These are phyloP conservation scores for Netelia melanura DNA, from an alignment of 2,888 invertebrate genomes.

Conservation along the genomic window DNA sequence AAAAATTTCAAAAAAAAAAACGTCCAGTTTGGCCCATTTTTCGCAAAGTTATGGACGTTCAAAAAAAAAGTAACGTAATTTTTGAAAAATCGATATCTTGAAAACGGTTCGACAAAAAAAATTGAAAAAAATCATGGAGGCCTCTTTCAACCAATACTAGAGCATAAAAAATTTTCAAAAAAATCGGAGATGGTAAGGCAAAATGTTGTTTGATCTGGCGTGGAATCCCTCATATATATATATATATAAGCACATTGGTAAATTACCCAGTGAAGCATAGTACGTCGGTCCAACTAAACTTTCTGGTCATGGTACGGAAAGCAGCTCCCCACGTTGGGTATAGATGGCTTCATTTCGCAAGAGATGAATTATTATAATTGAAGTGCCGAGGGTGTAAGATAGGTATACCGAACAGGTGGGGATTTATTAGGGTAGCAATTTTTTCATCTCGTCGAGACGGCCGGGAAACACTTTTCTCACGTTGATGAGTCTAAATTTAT, in stretches of 20 bases:
- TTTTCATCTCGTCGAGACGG: conserved; percentile 54
- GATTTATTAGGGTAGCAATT: conserved; percentile 55
- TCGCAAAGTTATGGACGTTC: too few species aligned
- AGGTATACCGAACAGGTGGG: conserved; percentile 54
- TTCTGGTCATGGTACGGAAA: conserved; percentile 46
- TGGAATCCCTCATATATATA: too few species aligned
- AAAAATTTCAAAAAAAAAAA: too few species aligned
- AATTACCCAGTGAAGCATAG: conserved; percentile 54
- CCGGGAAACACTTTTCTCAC: conserved; percentile 37
- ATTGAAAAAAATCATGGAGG: too few species aligned
- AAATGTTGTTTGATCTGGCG: too few species aligned
- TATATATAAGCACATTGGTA: conserved; percentile 19
- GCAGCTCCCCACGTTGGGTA: conserved; percentile 35
- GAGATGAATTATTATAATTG: conserved; percentile 67
- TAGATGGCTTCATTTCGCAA: conserved; percentile 44
- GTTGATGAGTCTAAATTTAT: conserved; percentile 51
- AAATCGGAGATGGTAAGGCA: too few species aligned
- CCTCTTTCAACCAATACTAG: too few species aligned
- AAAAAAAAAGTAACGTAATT: too few species aligned
- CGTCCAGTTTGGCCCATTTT: too few species aligned
- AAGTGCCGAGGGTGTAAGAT: conserved; percentile 55
- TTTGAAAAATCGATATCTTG: too few species aligned
- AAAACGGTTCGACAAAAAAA: too few species aligned
- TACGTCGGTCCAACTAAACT: conserved; percentile 60
- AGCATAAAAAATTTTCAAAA: too few species aligned